Evolutionary conservation across 2,888 invertebrate genomes (phyloP).

Genomic region (Iphiclides podalirius): DNA sequence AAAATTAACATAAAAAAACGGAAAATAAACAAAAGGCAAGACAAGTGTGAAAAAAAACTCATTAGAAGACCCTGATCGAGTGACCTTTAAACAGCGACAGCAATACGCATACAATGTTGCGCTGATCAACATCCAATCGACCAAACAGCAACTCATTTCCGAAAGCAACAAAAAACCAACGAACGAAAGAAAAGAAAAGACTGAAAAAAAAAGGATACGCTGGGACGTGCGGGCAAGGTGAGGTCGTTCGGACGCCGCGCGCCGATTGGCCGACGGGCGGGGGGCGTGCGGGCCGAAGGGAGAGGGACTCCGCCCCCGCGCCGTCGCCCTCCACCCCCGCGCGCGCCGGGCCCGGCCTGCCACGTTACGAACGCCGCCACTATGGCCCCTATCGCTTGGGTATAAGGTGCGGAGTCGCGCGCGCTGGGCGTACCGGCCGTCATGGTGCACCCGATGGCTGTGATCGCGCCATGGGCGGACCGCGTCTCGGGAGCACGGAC

Average conservation of each 20-base stretch:
- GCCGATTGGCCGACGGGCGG: conserved; percentile 64
- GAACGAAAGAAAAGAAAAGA: conserved; percentile 32
- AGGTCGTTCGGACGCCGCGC: conserved; percentile 59
- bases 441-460: conserved; percentile 60
- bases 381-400: conserved; percentile 38
- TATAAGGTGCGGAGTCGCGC: conserved; percentile 47
- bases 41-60: too few relatives aligned
- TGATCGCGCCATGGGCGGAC: conserved; percentile 77
- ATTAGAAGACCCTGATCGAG: too few relatives aligned
- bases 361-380: conserved; percentile 50
- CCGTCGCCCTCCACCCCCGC: conserved; percentile 64
- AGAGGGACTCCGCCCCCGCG: conserved; percentile 57
- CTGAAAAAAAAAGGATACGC: conserved; percentile 51
- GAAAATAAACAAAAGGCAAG: too few relatives aligned
- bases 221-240: conserved; percentile 75
- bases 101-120: too few relatives aligned
- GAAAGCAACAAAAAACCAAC: conserved; percentile 39
- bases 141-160: neutral
- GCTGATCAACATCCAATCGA: too few relatives aligned
- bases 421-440: conserved; percentile 36
- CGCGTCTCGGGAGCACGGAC: conserved; percentile 63
- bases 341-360: conserved; percentile 51
- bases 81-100: too few relatives aligned
- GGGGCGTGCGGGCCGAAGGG: conserved; percentile 67
- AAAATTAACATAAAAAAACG: too few relatives aligned